Evolutionary conservation across 2,113 vertebrate species (phyloP), one percentile per base, ranked within the genome.

Genomic region (Galeopterus variegatus): DNA sequence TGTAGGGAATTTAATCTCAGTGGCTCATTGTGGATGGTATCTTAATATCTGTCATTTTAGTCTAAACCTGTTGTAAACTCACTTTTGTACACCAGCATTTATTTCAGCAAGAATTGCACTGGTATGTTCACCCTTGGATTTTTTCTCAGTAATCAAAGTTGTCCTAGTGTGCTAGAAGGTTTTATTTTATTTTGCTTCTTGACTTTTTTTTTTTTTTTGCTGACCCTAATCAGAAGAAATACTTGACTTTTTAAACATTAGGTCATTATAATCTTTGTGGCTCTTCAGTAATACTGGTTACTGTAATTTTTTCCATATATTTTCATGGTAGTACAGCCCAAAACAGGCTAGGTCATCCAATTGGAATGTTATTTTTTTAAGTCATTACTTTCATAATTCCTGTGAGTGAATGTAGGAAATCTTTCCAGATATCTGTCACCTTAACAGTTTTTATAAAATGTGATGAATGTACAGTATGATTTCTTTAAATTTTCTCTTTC

Each of bases 401-500:
- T 89, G 67, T 72, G 92, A 91, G 26, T 77, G 50, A 89, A 31
- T 33, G 0, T 26, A 70, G 48, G 28, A 95, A 90, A 36, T 1
- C n/a, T 58, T 90, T 84, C 19, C 67, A 65, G 28, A 56, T 65
- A 45, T 23, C 50, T 76, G 17, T 72, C 54, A 82, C 36, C 24
- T 91, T 48, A 83, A 92, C 28, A 50, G 19, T 83, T 96, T 93
- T 96, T 24, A 70, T 65, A 56, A 77, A 65, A 24, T 76, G 10
- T 50, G 76, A 88, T 64, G 54, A 62, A 80, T 67, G 7, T 95
- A 23, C 58, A 52, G 0, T 72, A 73, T 73, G 36, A 76, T 87
- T 96, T 91, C 86, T 80, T 92, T n/a, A 90, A 5, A 89, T 81
- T 89, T 75, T 88, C 85, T 95, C 41, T 62, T 86, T 60, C 28